Evolutionary conservation across 1,140 invertebrate genomes (phyloP).

Genomic region (Drosophila sucinea): DNA sequence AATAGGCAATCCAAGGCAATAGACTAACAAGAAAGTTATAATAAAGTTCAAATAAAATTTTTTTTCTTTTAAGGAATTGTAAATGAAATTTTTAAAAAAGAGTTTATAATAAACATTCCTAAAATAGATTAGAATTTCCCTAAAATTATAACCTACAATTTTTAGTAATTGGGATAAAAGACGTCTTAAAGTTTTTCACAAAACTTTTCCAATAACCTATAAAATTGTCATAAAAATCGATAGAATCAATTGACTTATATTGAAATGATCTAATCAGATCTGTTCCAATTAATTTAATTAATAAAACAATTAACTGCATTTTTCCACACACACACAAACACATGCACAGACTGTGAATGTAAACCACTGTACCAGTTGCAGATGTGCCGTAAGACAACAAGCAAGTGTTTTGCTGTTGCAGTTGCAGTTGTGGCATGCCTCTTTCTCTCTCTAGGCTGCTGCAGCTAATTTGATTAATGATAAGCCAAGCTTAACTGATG

Average conservation of each 20-base stretch:
- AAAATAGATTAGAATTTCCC: no score
- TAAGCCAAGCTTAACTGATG: constrained; percentile 77
- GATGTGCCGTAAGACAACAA: constrained; percentile 32
- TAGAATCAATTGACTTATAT: neutral
- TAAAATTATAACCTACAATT: no score
- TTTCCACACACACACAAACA: neutral
- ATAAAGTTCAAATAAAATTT: no score
- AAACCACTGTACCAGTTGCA: constrained; percentile 49
- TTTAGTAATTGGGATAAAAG: no score
- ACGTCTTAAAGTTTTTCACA: no score
- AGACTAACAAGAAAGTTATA: no score
- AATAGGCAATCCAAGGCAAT: no score
- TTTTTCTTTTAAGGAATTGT: no score
- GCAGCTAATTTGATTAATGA: constrained; percentile 81
- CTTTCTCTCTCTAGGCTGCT: constrained; percentile 41
- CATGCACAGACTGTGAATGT: neutral
- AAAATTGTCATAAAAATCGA: no score
- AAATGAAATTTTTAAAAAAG: no score
- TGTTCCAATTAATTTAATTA: constrained; percentile 6
- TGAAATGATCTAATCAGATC: constrained; percentile 1
- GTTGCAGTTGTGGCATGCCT: constrained; percentile 6
- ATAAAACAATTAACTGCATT: constrained; percentile 3
- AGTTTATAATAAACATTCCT: no score
- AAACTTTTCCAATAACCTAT: no score
- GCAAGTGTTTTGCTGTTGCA: constrained; percentile 61